Evolutionary conservation across 2,888 invertebrate genomes (phyloP), one percentile per base, ranked within the genome.

Genomic region (Therioaphis trifolii): DNA sequence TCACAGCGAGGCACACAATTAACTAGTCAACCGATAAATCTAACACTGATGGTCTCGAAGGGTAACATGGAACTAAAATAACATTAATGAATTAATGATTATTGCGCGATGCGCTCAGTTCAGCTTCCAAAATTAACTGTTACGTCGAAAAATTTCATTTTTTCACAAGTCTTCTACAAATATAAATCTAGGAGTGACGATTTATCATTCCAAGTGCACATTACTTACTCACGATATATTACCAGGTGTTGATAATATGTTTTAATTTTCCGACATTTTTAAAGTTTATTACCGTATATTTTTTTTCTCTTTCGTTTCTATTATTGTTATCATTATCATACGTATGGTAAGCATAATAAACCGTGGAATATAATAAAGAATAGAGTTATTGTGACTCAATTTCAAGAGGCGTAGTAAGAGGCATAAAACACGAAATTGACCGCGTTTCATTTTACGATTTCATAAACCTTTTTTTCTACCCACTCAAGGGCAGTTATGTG

Each of bases 1-100:
- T 66, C 40, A 40, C 40, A 24, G 68, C 63, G 58, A 29, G 63
- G n/a, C 49, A 61, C 49, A 72, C 80, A 72, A 72, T 82, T 82
- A 82, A 82, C 74, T 24, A 63, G 82, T 74, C 82, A 52, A 35
- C 71, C 66, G 52, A 82, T 82, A 74, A 82, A 82, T 82, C 72
- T 72, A 63, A 40, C 63, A 24, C 49, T 40, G 74, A 74, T 63
- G 63, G 74, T 63, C 74, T 43, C 55, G 40, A n/a, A 69, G 69
- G 55, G 55, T 27, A 52, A 40, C 68, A 61, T 27, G 27, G 18
- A 78, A 69, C 78, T 55, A 55, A 79, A 79, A 79, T 79, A 79
- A 55, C n/a, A 55, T 68, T 55, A 55, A 79, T 24, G 52, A 40
- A 68, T 24, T 68, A 52, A 52, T n/a, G 78, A 55, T 78, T 55